Evolutionary conservation across 2,113 vertebrate species (phyloP).

Genomic region (Chitala chitala): DNA sequence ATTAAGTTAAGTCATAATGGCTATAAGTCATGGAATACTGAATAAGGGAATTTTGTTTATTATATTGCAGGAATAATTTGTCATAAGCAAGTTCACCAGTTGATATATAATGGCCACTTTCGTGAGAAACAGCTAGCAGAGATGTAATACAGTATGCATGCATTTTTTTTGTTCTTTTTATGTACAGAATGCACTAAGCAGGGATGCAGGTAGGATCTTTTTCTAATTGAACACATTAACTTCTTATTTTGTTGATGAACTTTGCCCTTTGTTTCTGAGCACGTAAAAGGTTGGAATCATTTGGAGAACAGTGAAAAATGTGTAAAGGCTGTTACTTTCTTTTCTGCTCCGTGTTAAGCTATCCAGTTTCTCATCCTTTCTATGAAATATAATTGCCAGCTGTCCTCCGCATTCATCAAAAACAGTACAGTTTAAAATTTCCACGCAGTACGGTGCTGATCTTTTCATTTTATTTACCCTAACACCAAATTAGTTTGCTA

Average conservation of each 20-base stretch:
- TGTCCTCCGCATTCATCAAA: background rate
- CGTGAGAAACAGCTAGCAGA: background rate
- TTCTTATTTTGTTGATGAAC: background rate
- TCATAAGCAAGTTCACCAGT: slow-evolving; percentile 23
- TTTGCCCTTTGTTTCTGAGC: no score
- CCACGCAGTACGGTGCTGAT: background rate
- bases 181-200: no score
- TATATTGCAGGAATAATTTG: slow-evolving; percentile 35
- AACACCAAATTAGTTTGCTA: slow-evolving; percentile 15
- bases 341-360: background rate
- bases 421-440: background rate
- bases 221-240: background rate
- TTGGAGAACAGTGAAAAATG: background rate
- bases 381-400: slow-evolving; percentile 8
- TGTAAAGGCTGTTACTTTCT: background rate
- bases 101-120: background rate
- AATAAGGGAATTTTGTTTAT: slow-evolving; percentile 36
- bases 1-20: slow-evolving; percentile 27
- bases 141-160: background rate
- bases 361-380: background rate
- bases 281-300: background rate
- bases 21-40: slow-evolving; percentile 24
- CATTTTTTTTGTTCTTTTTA: background rate
- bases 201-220: background rate
- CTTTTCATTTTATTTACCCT: slow-evolving; percentile 14